Percentiles rank a stretch among this genome's conserved stretches.
Evolutionary conservation across 2,888 invertebrate species (phyloP).

Genomic region (Mythimna albipuncta): DNA sequence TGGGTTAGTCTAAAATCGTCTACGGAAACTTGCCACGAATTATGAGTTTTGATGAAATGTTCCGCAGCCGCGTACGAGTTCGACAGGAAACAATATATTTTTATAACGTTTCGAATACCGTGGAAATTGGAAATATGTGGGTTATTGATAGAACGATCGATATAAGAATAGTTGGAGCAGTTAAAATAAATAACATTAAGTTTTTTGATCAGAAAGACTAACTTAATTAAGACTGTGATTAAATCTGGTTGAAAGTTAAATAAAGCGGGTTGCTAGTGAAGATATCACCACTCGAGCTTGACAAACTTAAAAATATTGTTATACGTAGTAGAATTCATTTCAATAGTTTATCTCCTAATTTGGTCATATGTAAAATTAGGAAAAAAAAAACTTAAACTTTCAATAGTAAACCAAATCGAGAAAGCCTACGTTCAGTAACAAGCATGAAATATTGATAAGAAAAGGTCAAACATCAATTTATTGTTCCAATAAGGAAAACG

Average conservation of each 20-base stretch:
- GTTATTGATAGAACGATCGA: slow-evolving; percentile 59
- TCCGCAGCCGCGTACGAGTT: slow-evolving; percentile 74
- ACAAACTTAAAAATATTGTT: too few relatives aligned
- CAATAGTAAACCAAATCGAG: slow-evolving; percentile 6
- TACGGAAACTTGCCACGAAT: slow-evolving; percentile 86
- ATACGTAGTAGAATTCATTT: not conserved
- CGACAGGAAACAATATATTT: slow-evolving; percentile 82
- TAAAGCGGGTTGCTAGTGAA: not conserved
- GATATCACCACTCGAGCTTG: slow-evolving; percentile 2
- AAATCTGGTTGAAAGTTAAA: slow-evolving; percentile 1
- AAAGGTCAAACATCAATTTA: slow-evolving; percentile 27
- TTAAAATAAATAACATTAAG: slow-evolving; percentile 23
- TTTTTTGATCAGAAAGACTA: slow-evolving; percentile 16
- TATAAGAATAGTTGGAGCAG: slow-evolving; percentile 21
- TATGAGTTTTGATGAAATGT: slow-evolving; percentile 89
- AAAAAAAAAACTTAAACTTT: slow-evolving; percentile 21
- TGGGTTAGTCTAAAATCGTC: slow-evolving; percentile 86
- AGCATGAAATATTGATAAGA: slow-evolving; percentile 12
- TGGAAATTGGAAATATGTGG: slow-evolving; percentile 59
- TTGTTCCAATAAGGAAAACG: slow-evolving; percentile 39
- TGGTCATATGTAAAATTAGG: not conserved
- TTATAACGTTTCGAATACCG: slow-evolving; percentile 67
- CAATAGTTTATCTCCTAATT: not conserved
- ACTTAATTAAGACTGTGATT: slow-evolving; percentile 12
- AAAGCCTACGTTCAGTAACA: slow-evolving; percentile 20